Evolutionary conservation across 2,888 invertebrate genomes (phyloP), one percentile per base, ranked within the genome.

Genomic region (Rhagonycha lutea): DNA sequence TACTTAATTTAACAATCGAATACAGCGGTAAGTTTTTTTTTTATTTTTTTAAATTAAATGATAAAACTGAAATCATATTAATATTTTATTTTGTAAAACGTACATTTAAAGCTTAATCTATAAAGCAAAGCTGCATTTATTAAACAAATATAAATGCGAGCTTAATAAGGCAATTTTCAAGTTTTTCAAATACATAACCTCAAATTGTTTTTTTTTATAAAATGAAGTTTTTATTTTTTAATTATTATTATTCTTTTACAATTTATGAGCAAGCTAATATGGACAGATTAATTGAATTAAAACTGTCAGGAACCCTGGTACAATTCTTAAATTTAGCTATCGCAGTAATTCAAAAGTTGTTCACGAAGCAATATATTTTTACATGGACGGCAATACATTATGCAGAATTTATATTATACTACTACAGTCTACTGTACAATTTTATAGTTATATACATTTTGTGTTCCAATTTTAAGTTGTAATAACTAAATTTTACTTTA

Each of bases 121-220:
- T 47, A n/a, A 47, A 47, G 47, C 47, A n/a, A 47, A 47, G 47
- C 47, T 47, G n/a, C 47, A 47, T 47, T 47, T 47, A 47, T 47
- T n/a, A 47, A 47, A 47, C n/a, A 47, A 47, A n/a, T 47, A 47
- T 47, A 47, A 47, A 47, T 47, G 47, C 47, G 12, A 47, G 63
- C 26, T 26, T 26, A n/a, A 24, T 24, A 65, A 65, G 63, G 63
- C 63, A 65, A 65, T 65, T 24, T 65, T 26, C 23, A 65, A 65
- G n/a, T 65, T 65, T 65, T 26, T 65, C 26, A n/a, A n/a, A 62
- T 24, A 65, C 63, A 63, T 63, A 65, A 65, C 63, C 63, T 65
- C 63, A 65, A 65, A 14, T 26, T 24, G 23, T 23, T 24, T 65
- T 12, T 10, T 11, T 5, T 63, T 18, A 65, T n/a, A 24, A 65